Evolutionary conservation across 2,888 invertebrate genomes (phyloP).

Genomic region (Margaritifera margaritifera): DNA sequence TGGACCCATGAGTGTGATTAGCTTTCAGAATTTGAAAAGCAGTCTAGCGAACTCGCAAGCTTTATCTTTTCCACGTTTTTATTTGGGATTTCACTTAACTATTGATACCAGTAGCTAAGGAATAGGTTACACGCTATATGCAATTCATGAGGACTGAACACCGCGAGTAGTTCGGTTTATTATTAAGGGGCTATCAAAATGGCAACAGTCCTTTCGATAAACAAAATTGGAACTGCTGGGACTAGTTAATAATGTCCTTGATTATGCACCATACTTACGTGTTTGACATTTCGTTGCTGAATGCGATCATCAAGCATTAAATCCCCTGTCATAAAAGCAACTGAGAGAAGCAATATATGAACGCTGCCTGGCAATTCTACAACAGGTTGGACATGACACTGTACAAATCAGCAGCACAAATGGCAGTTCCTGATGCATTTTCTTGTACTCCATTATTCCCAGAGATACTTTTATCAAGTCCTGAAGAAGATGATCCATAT

Average conservation of each 20-base stretch:
- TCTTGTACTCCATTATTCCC: slow-evolving; percentile 3
- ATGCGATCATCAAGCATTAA: slow-evolving; percentile 21
- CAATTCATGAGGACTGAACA: slow-evolving; percentile 5
- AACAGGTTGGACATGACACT: slow-evolving; percentile 26
- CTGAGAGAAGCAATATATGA: slow-evolving; percentile 31
- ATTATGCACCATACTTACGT: slow-evolving; percentile 9
- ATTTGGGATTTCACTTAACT: slow-evolving; percentile 27
- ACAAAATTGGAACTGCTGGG: slow-evolving; percentile 21
- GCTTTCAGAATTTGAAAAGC: slow-evolving; percentile 26
- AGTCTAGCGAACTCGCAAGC: slow-evolving; percentile 20
- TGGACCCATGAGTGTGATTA: slow-evolving; percentile 19
- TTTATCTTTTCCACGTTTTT: slow-evolving; percentile 32
- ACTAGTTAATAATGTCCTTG: slow-evolving; percentile 11
- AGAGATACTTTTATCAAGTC: slow-evolving; percentile 9
- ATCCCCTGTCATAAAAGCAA: slow-evolving; percentile 19
- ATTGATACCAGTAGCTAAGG: no score
- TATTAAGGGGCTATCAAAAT: slow-evolving; percentile 19
- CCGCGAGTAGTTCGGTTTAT: slow-evolving; percentile 19
- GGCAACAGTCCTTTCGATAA: slow-evolving; percentile 10
- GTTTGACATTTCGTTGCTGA: slow-evolving; percentile 18
- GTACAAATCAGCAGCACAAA: slow-evolving; percentile 23
- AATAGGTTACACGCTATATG: slow-evolving; percentile 29
- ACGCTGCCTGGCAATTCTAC: slow-evolving; percentile 29
- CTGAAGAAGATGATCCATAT: slow-evolving; percentile 15
- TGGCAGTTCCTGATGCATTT: slow-evolving; percentile 16